Conservation (phyloP, 1,140 invertebrate genomes). For the Leptoteleia sp. region DNA sequence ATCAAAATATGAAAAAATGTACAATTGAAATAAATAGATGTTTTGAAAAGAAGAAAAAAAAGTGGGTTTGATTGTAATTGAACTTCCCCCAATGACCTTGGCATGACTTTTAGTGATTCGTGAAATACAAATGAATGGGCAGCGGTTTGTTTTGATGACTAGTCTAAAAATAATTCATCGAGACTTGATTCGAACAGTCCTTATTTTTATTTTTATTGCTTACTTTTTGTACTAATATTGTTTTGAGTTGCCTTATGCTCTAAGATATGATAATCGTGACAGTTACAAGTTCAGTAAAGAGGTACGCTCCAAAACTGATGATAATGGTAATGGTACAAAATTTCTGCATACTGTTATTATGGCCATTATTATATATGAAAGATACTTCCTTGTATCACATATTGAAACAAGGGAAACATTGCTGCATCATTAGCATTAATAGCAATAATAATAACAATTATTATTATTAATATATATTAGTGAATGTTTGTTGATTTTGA, state of each 20-base stretch:
- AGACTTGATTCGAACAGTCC: constrained; percentile 53
- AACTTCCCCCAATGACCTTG: constrained; percentile 7
- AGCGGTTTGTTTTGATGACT: constrained; percentile 7
- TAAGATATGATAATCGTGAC: constrained; percentile 49
- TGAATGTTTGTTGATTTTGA: too few relatives aligned
- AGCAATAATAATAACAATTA: too few relatives aligned
- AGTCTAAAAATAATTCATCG: constrained; percentile 60
- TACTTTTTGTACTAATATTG: constrained; percentile 62
- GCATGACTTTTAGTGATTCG: constrained; percentile 11
- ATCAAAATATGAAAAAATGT: constrained; percentile 2
- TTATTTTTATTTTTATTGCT: constrained; percentile 59
- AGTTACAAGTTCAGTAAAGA: constrained; percentile 5
- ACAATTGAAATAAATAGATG: constrained; percentile 41
- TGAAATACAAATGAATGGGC: constrained; percentile 14
- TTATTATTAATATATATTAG: too few relatives aligned
- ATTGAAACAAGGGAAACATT: too few relatives aligned
- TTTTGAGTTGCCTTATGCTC: constrained; percentile 42
- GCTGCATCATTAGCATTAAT: too few relatives aligned
- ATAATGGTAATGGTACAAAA: background rate
- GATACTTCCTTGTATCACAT: too few relatives aligned
- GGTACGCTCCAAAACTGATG: constrained; percentile 51
- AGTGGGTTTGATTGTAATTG: background rate
- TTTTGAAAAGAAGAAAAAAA: constrained; percentile 10
- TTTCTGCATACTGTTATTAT: too few relatives aligned
- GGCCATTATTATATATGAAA: too few relatives aligned